phyloP scores from a whole-genome alignment of 1,140 invertebrate genomes.

The Drosophila trapezifrons region DNA sequence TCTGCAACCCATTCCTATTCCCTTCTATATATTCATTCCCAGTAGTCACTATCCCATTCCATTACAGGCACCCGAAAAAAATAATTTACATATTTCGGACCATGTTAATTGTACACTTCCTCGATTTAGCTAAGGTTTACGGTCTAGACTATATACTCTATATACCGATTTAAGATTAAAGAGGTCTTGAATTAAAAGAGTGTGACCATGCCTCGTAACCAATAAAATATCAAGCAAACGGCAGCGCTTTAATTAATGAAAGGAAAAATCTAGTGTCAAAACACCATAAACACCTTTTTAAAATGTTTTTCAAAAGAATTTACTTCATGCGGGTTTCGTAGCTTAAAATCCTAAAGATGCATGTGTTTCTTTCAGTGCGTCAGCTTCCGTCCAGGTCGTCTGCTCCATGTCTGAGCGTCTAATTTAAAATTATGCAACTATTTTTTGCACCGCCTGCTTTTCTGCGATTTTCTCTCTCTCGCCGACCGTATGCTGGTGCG shows the following conservation, averaged over 20 bases:
- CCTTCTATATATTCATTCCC: neutral
- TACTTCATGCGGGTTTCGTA: too few relatives aligned
- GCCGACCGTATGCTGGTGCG: constrained; percentile 23
- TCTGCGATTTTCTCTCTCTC: constrained; percentile 18
- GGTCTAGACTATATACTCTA: too few relatives aligned
- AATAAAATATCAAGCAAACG: too few relatives aligned
- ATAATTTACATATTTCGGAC: neutral
- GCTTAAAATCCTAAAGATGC: too few relatives aligned
- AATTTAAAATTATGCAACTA: constrained; percentile 80
- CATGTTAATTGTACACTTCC: too few relatives aligned
- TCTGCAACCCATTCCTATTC: neutral
- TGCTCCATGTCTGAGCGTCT: constrained; percentile 73
- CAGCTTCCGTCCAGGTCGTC: constrained; percentile 47
- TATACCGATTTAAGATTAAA: too few relatives aligned
- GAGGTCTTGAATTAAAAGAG: too few relatives aligned
- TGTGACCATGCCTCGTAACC: too few relatives aligned
- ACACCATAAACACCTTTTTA: neutral
- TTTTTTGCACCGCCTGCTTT: constrained; percentile 20
- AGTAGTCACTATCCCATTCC: constrained; percentile 4
- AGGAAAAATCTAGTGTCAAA: neutral
- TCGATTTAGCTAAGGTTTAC: too few relatives aligned
- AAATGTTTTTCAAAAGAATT: too few relatives aligned
- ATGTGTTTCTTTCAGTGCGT: constrained; percentile 5
- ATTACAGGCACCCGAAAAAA: constrained; percentile 2
- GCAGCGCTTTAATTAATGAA: too few relatives aligned